A percentile compares a stretch with the other conserved stretches of the same genome.
Evolutionary conservation across 2,888 invertebrate genomes (phyloP).

Genomic region (Polydrusus pterygomalis): DNA sequence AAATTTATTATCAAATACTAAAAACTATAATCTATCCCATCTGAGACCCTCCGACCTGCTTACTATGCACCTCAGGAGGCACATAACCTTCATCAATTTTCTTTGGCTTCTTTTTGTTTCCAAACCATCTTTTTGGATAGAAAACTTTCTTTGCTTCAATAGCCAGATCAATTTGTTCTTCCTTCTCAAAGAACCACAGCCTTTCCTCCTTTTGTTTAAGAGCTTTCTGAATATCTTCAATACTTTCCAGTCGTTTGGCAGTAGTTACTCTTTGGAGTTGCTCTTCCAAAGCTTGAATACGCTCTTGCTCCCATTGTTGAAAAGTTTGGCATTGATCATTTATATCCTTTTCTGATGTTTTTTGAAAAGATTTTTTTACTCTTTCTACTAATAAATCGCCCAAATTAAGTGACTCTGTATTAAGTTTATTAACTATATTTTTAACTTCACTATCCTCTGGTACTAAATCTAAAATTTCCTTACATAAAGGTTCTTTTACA

Average conservation of each 20-base stretch:
- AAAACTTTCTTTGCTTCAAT: constrained; percentile 77
- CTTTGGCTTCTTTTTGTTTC: constrained; percentile 73
- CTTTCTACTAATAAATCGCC: constrained; percentile 72
- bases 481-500: constrained; percentile 66
- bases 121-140: constrained; percentile 59
- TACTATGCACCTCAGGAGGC: constrained; percentile 78
- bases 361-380: constrained; percentile 73
- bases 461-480: constrained; percentile 70
- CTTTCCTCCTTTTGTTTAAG: constrained; percentile 78
- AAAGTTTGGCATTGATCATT: constrained; percentile 76
- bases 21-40: background rate
- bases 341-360: constrained; percentile 77
- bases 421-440: constrained; percentile 60
- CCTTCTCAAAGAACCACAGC: constrained; percentile 88
- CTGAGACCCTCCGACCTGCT: constrained; percentile 39
- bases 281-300: constrained; percentile 76
- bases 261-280: constrained; percentile 76
- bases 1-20: constrained; percentile 7
- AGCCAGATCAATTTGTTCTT: constrained; percentile 82
- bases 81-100: constrained; percentile 79
- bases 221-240: constrained; percentile 77
- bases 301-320: constrained; percentile 75
- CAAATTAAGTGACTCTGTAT: constrained; percentile 60
- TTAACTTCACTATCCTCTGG: constrained; percentile 65
- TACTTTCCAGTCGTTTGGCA: constrained; percentile 72